These are phyloP conservation scores for Pachydiplax longipennis DNA, from an alignment of 2,888 invertebrate genomes.

Conservation along the genomic window DNA sequence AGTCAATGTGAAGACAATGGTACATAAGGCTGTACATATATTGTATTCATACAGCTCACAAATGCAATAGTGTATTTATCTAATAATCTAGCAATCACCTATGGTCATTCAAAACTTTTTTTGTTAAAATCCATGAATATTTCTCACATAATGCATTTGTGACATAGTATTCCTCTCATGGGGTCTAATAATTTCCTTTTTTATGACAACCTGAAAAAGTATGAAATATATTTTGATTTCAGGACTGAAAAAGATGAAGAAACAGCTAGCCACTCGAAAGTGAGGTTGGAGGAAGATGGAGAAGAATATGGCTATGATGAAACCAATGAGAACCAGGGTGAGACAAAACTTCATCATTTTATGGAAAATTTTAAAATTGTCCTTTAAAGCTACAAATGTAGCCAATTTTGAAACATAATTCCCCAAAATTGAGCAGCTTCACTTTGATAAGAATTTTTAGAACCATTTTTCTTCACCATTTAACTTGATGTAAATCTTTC, in stretches of 20 bases:
- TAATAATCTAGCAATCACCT: too few relatives aligned
- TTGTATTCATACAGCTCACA: too few relatives aligned
- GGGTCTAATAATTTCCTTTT: too few relatives aligned
- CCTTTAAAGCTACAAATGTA: background rate
- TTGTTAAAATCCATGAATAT: too few relatives aligned
- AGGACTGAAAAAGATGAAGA: slow-evolving; percentile 77
- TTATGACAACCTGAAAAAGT: too few relatives aligned
- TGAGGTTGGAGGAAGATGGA: slow-evolving; percentile 69
- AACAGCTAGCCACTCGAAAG: slow-evolving; percentile 74
- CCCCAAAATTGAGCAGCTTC: slow-evolving; percentile 27
- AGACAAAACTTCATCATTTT: slow-evolving; percentile 37
- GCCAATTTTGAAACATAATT: background rate
- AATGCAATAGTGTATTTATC: too few relatives aligned
- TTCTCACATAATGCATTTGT: too few relatives aligned
- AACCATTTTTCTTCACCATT: background rate
- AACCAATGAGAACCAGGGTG: slow-evolving; percentile 61
- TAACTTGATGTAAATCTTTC: background rate
- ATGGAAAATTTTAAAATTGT: background rate
- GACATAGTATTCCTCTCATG: too few relatives aligned
- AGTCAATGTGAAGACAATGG: too few relatives aligned
- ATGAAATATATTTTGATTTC: slow-evolving; percentile 30
- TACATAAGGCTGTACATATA: too few relatives aligned
- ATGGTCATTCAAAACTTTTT: too few relatives aligned
- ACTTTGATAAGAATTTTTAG: background rate
- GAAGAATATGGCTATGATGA: slow-evolving; percentile 68